These are phyloP conservation scores for Brachyptera putata DNA, from an alignment of 2,888 invertebrate genomes.

Conservation along the genomic window DNA sequence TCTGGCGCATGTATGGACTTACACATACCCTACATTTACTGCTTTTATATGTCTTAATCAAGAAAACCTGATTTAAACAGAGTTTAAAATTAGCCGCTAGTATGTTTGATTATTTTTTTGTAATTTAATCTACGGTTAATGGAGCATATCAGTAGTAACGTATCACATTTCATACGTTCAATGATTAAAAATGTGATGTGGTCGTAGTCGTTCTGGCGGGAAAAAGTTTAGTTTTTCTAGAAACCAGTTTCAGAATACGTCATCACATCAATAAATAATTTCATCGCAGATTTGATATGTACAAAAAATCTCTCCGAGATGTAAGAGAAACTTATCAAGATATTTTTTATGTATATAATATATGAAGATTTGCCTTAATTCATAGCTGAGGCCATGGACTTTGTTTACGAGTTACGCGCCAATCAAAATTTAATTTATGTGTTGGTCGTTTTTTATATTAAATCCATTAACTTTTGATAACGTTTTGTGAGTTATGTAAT, in stretches of 20 bases:
- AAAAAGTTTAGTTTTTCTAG: neutral
- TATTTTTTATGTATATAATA: too few species aligned
- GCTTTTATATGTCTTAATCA: conserved; percentile 10
- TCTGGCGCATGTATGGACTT: too few species aligned
- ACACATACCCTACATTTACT: conserved; percentile 1
- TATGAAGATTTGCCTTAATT: too few species aligned
- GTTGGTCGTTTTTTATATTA: too few species aligned
- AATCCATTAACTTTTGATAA: too few species aligned
- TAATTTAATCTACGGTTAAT: neutral
- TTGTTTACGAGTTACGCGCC: neutral
- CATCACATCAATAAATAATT: neutral
- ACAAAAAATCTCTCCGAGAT: too few species aligned
- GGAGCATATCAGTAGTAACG: neutral
- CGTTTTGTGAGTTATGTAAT: too few species aligned
- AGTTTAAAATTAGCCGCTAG: neutral
- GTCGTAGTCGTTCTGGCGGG: too few species aligned
- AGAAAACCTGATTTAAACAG: conserved; percentile 4
- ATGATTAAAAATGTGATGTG: neutral
- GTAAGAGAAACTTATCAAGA: too few species aligned
- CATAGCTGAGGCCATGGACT: too few species aligned
- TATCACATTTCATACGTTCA: neutral
- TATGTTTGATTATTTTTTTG: neutral
- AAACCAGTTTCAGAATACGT: neutral
- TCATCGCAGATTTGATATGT: neutral
- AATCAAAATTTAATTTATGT: neutral